Base-by-base conservation (phyloP, 1,140 invertebrate species). In the Drepana arcuata region DNA sequence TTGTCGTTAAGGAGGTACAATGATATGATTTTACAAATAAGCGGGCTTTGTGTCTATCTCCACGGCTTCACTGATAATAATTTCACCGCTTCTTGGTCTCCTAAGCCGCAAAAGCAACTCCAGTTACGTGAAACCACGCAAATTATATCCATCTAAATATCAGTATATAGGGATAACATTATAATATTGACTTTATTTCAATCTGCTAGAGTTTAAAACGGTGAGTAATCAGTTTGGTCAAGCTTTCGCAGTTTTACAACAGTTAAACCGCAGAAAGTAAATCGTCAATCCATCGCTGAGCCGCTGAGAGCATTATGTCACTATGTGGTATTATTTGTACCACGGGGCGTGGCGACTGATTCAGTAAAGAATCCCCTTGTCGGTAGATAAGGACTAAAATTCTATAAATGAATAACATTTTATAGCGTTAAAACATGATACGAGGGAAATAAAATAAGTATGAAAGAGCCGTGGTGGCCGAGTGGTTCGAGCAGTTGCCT, bases 91-190 rank as follows among this genome's bases (percentile, higher is more conserved):
- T 55, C 47, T 53, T 41, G 48, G 39, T 47, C 53, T 44, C 33
- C 59, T 41, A 51, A 29, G 49, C 65, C 65, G 48, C 62, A 69
- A 55, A 54, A 41, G 48, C 56, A 56, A 50, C 39, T 39, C 36
- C 48, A 38, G 37, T 53, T 63, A 56, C 50, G 62, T 59, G 50
- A 45, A 43, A 57, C 56, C 52, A 51, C 52, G 51, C 55, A 58
- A 67, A 66, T 66, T 66, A 57, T 70, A 62, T 54, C 54, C 49
- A 39, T 50, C 60, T 58, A 66, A 64, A 54, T 36, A 38, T 21
- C 18, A 21, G 4, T 21, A 5, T 9, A 21, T 5, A 21, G 4
- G 9, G n/a, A n/a, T n/a, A 5, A 21, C 18, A 4, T 21, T 5
- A 9, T 21, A 21, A 21, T 5, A 21, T 9, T 21, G 9, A 21